Evolutionary conservation across 1,140 invertebrate species (phyloP).

Genomic region (Heliconius congener): DNA sequence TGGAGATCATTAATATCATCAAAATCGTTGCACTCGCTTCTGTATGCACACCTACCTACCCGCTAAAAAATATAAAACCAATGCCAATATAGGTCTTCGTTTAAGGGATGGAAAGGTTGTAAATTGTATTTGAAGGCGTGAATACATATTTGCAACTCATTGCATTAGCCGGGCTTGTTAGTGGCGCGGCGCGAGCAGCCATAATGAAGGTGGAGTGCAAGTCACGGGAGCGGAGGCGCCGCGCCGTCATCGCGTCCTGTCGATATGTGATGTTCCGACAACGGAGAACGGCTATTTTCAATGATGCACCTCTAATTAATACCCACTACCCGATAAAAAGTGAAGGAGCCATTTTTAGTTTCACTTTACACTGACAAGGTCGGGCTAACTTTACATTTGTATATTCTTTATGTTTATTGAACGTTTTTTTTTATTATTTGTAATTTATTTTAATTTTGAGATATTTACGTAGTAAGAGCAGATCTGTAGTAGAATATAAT

Average conservation of each 20-base stretch:
- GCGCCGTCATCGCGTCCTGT: slow-evolving; percentile 65
- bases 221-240: slow-evolving; percentile 73
- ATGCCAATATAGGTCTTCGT: slow-evolving; percentile 16
- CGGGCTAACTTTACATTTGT: neutral
- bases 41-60: slow-evolving; percentile 41
- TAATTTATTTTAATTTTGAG: too few relatives aligned
- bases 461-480: too few relatives aligned
- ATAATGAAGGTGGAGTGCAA: slow-evolving; percentile 74
- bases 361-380: slow-evolving; percentile 30
- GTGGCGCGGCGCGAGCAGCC: slow-evolving; percentile 46
- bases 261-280: slow-evolving; percentile 69
- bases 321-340: slow-evolving; percentile 62
- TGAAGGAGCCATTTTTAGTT: slow-evolving; percentile 50
- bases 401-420: neutral
- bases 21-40: slow-evolving; percentile 65
- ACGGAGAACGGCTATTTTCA: slow-evolving; percentile 71
- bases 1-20: slow-evolving; percentile 75
- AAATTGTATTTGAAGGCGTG: slow-evolving; percentile 33
- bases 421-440: too few relatives aligned
- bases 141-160: slow-evolving; percentile 74
- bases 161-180: slow-evolving; percentile 79
- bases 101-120: slow-evolving; percentile 27
- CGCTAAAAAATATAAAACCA: neutral
- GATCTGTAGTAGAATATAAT: too few relatives aligned
- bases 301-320: slow-evolving; percentile 77